Evolutionary conservation across 2,797 vertebrate species (phyloP), one percentile per base, ranked within the genome.

Genomic region (Uromys caudimaculatus): DNA sequence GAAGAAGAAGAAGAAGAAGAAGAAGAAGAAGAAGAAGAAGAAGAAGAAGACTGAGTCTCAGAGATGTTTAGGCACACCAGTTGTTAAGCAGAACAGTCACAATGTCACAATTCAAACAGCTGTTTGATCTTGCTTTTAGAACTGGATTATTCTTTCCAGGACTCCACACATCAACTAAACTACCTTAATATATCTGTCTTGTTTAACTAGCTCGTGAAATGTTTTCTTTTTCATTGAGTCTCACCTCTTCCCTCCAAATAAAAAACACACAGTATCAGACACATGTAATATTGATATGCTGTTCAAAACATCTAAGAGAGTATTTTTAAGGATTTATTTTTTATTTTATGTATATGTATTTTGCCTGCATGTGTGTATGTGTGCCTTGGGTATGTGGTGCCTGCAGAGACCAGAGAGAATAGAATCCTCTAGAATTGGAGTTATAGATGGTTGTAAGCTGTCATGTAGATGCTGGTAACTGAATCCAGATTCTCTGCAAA

Each of bases 91-190:
- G 54, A 82, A 64, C 9, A 19, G 4, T 79, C 9, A 69, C 1
- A 81, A 69, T 90, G 5, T 79, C 11, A 62, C 1, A 77, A 69
- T 84, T 94, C 76, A 81, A 60, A 67, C 10, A 58, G 60, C 19
- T 60, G 79, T 47, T 91, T 79, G 29, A 41, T 7, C 75, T 89
- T 9, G 81, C 62, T 86, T 91, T 67, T 78, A 96, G 82, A 29
- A 52, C 16, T 82, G 54, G 29, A 13, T 41, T 41, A 23, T 19
- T 67, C 54, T 67, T 89, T 75, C 90, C 27, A 44, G 78, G 52
- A 92, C 17, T 35, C 86, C 76, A 58, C 2, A 62, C 2, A 50
- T 58, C 27, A 93, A 77, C 29, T 52, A 95, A 92, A 41, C 6
- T 77, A n/a, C 62, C 89, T 77, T 54, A 11, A 83, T 47, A 41